Percentiles rank a stretch among this genome's conserved stretches.
These are phyloP conservation scores for Pocillopora damicornis DNA, from an alignment of 64 coral and sea anemone species.

Conservation along the genomic window DNA sequence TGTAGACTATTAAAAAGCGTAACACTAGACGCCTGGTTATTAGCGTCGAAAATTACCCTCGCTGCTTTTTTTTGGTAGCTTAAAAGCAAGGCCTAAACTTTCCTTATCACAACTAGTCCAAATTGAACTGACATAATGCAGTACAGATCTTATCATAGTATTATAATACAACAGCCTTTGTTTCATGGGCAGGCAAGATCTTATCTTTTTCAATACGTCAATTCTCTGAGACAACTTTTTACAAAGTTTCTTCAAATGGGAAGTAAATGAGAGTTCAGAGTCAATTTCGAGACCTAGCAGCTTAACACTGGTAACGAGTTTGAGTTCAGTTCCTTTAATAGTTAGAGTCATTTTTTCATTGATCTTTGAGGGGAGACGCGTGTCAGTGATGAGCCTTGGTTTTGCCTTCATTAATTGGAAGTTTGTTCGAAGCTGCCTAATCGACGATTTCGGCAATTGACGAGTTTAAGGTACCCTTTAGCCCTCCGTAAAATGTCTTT, in stretches of 20 bases:
- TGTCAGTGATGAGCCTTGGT: slow-evolving; percentile 31
- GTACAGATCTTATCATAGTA: slow-evolving; percentile 3
- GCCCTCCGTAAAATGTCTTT: no score
- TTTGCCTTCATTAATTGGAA: slow-evolving; percentile 26
- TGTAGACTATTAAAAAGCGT: slow-evolving; percentile 27
- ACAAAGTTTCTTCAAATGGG: not conserved
- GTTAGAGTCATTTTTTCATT: not conserved
- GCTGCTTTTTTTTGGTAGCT: slow-evolving; percentile 33
- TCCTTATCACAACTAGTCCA: slow-evolving; percentile 8
- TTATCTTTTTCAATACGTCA: not conserved
- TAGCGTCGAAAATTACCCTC: slow-evolving; percentile 34
- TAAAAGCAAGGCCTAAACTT: slow-evolving; percentile 27
- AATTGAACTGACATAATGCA: not conserved
- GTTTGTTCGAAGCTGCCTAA: slow-evolving; percentile 30
- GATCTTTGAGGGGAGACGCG: slow-evolving; percentile 23
- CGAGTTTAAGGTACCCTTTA: slow-evolving; percentile 8
- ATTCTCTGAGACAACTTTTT: not conserved
- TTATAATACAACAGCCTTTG: not conserved
- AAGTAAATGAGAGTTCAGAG: not conserved
- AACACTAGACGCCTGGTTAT: slow-evolving; percentile 16
- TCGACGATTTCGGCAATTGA: slow-evolving; percentile 19
- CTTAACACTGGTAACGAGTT: slow-evolving; percentile 21
- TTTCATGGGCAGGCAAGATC: not conserved
- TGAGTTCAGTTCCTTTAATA: slow-evolving; percentile 24
- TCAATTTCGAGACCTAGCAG: not conserved